These are phyloP conservation scores for Engraulis encrasicolus DNA, from an alignment of 2,113 vertebrate species.

Conservation along the genomic window DNA sequence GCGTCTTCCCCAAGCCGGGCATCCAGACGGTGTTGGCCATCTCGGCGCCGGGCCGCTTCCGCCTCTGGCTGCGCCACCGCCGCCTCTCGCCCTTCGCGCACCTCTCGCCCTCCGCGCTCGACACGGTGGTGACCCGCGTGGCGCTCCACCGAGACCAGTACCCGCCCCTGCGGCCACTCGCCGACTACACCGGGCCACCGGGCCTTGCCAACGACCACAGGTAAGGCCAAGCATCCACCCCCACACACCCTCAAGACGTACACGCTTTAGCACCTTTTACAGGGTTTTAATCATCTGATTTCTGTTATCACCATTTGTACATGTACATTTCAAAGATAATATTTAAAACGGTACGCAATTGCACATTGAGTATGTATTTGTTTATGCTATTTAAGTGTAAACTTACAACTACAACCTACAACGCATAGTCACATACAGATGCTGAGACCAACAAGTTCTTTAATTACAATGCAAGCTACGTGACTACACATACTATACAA, in stretches of 20 bases:
- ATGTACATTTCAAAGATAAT: neutral
- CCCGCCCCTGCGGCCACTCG: slow-evolving; percentile 40
- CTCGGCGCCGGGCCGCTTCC: slow-evolving; percentile 48
- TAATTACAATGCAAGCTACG: neutral
- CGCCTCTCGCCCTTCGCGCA: slow-evolving; percentile 25
- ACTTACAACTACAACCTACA: too few relatives aligned
- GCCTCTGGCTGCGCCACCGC: slow-evolving; percentile 41
- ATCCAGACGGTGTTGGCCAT: slow-evolving; percentile 50
- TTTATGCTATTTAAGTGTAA: neutral
- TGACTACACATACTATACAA: neutral
- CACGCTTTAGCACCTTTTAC: too few relatives aligned
- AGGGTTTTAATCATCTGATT: too few relatives aligned
- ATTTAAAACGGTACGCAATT: neutral
- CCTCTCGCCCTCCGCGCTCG: slow-evolving; percentile 21
- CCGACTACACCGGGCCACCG: slow-evolving; percentile 48
- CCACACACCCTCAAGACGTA: too few relatives aligned
- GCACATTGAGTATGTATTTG: neutral
- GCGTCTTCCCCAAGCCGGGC: slow-evolving; percentile 37
- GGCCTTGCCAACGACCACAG: slow-evolving; percentile 52
- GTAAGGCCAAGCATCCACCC: slow-evolving; percentile 28
- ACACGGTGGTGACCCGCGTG: slow-evolving; percentile 38
- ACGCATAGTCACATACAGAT: too few relatives aligned
- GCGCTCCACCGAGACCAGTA: slow-evolving; percentile 24
- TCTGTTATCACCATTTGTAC: too few relatives aligned
- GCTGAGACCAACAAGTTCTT: neutral